phyloP scores from a whole-genome alignment of 1,140 invertebrate species.

The Melanaphis sacchari region DNA sequence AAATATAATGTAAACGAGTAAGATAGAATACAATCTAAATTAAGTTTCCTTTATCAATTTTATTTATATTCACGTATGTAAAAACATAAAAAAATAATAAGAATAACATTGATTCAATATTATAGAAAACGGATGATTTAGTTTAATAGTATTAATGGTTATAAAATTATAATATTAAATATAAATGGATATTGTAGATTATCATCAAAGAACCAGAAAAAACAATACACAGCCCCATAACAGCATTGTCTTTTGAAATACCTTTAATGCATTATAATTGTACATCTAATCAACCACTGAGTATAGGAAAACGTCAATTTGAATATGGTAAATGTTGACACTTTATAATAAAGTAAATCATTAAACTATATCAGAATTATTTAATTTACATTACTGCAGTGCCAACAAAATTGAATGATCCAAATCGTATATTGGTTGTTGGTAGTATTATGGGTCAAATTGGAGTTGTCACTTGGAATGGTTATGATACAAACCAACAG shows the following conservation, averaged over 20 bases:
- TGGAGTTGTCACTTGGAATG: constrained; percentile 44
- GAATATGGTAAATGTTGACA: background rate
- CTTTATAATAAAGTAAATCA: background rate
- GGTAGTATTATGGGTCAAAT: constrained; percentile 46
- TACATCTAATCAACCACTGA: background rate
- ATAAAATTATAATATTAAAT: too few relatives aligned
- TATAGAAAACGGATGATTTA: too few relatives aligned
- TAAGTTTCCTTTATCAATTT: too few relatives aligned
- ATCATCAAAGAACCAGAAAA: background rate
- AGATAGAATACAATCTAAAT: too few relatives aligned
- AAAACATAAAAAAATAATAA: too few relatives aligned
- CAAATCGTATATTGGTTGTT: constrained; percentile 20
- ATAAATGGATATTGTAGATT: constrained; percentile 15
- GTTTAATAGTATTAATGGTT: too few relatives aligned
- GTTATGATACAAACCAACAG: background rate
- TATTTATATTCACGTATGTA: too few relatives aligned
- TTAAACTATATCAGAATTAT: background rate
- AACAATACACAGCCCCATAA: background rate
- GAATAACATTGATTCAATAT: too few relatives aligned
- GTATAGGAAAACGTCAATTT: constrained; percentile 37
- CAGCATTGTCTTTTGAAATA: constrained; percentile 44
- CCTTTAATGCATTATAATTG: constrained; percentile 40
- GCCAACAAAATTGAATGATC: background rate
- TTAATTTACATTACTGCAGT: background rate
- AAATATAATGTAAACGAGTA: too few relatives aligned